Base-by-base conservation (phyloP, 2,888 invertebrate genomes). In the Thyatira batis region DNA sequence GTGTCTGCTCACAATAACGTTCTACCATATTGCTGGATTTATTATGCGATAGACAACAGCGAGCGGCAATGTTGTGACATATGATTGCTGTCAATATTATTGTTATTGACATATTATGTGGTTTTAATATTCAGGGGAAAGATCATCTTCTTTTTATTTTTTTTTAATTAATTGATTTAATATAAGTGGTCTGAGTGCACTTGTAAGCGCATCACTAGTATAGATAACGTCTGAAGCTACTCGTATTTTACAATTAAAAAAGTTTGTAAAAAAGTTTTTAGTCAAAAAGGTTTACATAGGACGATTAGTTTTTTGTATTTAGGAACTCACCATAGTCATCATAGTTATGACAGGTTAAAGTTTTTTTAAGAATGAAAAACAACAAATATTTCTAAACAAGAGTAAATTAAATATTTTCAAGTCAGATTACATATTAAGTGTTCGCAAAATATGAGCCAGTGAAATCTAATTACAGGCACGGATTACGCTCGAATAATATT, bases 1-100 rank as follows among this genome's bases (percentile, higher is more conserved):
- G 63, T 57, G 58, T 53, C 60, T 65, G 65, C 44, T 63, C 58
- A 54, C 55, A 54, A 52, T 39, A 39, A 39, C 6, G 8, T 39
- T 39, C 17, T 8, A 39, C 54, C 49, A 54, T 57, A 60, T 60
- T 60, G 55, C 52, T 51, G 51, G 57, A 72, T 72, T 71, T 71
- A 72, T 72, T 61, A 61, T 56, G 17, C 57, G 55, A 65, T 60
- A 69, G 63, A 67, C 61, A 63, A 64, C 67, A 56, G 52, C 53
- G 44, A 30, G 39, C 9, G 50, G 49, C 45, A 45, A 33, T 3
- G 39, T 33, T 3, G 39, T 33, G 56, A 51, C 51, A 50, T 46
- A 27, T 20, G 51, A 44, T 50, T 52, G 55, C 60, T 69, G 60
- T 60, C 57, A 57, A 58, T 33, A 69, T 65, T 61, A 67, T 61